Conservation (phyloP, 2,888 invertebrate genomes). For the Dugesia japonica region DNA sequence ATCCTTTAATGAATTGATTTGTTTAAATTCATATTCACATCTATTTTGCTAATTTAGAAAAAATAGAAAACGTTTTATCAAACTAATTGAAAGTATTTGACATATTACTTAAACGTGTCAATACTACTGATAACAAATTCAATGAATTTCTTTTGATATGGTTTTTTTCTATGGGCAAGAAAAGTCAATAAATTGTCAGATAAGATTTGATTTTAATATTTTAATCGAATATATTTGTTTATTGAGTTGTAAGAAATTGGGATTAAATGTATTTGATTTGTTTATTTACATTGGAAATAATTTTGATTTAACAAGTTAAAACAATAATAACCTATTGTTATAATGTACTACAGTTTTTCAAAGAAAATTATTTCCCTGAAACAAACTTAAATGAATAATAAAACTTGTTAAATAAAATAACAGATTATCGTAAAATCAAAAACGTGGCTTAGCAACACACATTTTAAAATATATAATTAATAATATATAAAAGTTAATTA, state of each 20-base stretch:
- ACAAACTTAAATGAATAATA: no score
- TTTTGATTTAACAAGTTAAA: no score
- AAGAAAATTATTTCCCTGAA: no score
- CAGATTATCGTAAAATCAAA: no score
- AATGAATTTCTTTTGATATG: not conserved
- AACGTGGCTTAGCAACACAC: no score
- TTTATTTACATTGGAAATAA: no score
- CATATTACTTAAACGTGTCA: slow-evolving; percentile 11
- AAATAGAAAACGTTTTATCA: not conserved
- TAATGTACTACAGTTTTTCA: no score
- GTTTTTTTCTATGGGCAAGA: not conserved
- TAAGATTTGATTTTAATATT: not conserved
- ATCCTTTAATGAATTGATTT: not conserved
- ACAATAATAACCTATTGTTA: no score
- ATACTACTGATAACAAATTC: not conserved
- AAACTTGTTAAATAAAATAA: no score
- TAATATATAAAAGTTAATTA: no score
- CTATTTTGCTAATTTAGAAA: not conserved
- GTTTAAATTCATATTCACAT: not conserved
- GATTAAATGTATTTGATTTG: not conserved
- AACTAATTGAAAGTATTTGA: not conserved
- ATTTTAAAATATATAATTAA: no score
- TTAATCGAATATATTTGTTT: slow-evolving; percentile 11
- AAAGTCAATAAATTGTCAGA: slow-evolving; percentile 3
- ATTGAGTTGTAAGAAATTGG: not conserved